Base-by-base conservation (phyloP, 2,113 vertebrate genomes). In the Phalacrocorax carbo region DNA sequence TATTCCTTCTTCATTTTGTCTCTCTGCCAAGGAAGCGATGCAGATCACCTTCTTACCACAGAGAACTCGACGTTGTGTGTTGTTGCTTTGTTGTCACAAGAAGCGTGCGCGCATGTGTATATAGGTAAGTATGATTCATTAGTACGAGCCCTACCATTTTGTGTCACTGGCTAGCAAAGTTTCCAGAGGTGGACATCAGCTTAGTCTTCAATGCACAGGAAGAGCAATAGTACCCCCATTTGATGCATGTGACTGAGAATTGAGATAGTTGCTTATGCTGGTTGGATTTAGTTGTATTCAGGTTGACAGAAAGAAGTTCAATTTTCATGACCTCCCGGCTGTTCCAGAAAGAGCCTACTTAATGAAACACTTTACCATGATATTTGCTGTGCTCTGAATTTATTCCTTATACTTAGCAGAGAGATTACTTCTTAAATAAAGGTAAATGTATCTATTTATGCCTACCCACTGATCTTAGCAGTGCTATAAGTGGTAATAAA, bases 61-160 rank as follows among this genome's bases (percentile, higher is more conserved):
- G 44, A 64, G 17, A 66, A 21, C n/a, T 36, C 4, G 0, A 2
- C 2, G 7, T 40, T 86, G 4, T 46, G 5, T 90, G 11, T 42
- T 62, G 25, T 51, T 38, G 36, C 71, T 61, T n/a, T 46, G 10
- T 22, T 78, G 14, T 70, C 36, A 75, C 38, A 70, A 15, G 55
- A 30, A 36, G 2, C 8, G 4, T 65, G 44, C 2, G 0, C 4
- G 27, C 1, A 0, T 7, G 54, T 40, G 51, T 30, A 8, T 23
- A 5, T 17, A 49, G 15, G 16, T 58, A 81, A 34, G 26, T 36
- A n/a, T 34, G 30, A 77, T 46, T 61, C 19, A 10, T 46, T 76
- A 54, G 30, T 54, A 40, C 23, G 7, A 57, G 32, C 32, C 22
- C 32, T 58, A 36, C 44, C 1, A 1, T 19, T 69, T 48, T 58